These are phyloP conservation scores for Otis tarda DNA, from an alignment of 2,113 vertebrate species.

Conservation along the genomic window DNA sequence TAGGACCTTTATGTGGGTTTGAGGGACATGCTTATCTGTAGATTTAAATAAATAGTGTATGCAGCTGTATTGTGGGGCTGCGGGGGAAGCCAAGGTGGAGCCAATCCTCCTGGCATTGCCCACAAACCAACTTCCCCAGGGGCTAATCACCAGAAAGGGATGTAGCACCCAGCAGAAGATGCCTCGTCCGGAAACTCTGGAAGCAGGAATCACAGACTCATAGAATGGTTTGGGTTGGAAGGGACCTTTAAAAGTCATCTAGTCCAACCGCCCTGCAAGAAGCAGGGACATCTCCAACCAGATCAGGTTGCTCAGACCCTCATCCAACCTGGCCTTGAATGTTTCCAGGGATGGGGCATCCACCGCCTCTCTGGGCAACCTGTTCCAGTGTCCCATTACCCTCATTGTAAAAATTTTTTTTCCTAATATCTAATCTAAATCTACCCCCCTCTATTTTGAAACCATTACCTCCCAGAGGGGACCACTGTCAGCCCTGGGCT, in stretches of 20 bases:
- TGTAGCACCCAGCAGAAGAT: neutral
- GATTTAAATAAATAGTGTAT: rapidly evolving
- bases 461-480: neutral
- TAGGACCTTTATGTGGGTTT: neutral
- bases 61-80: neutral
- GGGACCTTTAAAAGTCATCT: too few relatives aligned
- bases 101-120: neutral
- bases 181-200: neutral
- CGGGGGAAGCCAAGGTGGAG: neutral
- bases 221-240: too few relatives aligned
- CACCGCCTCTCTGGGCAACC: too few relatives aligned
- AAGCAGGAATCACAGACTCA: neutral
- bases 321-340: too few relatives aligned
- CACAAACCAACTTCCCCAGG: neutral
- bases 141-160: neutral
- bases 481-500: neutral
- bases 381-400: too few relatives aligned
- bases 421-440: too few relatives aligned
- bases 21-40: neutral
- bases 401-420: too few relatives aligned
- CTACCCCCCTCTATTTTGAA: too few relatives aligned
- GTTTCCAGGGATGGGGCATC: too few relatives aligned
- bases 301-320: too few relatives aligned
- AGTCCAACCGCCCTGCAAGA: too few relatives aligned
- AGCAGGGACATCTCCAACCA: too few relatives aligned